A percentile compares a stretch with the other conserved stretches of the same genome.
Evolutionary conservation across 2,888 invertebrate genomes (phyloP).

Genomic region (Cataglyphis albicans): DNA sequence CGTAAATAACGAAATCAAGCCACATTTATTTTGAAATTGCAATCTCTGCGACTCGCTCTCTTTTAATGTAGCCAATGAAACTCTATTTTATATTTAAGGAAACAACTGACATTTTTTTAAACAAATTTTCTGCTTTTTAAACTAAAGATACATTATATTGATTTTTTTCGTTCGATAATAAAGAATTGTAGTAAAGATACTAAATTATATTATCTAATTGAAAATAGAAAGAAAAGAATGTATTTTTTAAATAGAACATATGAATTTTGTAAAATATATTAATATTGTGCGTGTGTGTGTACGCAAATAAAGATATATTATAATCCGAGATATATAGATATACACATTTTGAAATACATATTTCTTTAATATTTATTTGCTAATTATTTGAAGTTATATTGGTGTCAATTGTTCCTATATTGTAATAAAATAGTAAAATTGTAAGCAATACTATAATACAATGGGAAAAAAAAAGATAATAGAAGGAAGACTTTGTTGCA

Average conservation of each 20-base stretch:
- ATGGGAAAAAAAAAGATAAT: slow-evolving; percentile 7
- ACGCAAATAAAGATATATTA: slow-evolving; percentile 14
- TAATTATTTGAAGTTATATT: slow-evolving; percentile 28
- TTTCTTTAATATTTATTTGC: slow-evolving; percentile 14
- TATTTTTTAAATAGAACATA: slow-evolving; percentile 27
- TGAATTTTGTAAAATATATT: slow-evolving; percentile 28
- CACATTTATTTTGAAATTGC: slow-evolving; percentile 2
- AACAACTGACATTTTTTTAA: slow-evolving; percentile 22
- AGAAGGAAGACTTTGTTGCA: slow-evolving; percentile 22
- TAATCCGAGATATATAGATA: background rate
- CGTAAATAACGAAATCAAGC: slow-evolving; percentile 4
- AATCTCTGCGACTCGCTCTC: slow-evolving; percentile 1
- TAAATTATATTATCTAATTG: slow-evolving; percentile 16
- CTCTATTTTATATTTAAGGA: slow-evolving; percentile 28
- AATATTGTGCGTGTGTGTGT: slow-evolving; percentile 3
- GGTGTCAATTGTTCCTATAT: slow-evolving; percentile 41
- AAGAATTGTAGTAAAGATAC: background rate
- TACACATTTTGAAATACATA: background rate
- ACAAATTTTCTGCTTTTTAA: background rate
- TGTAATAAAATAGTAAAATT: slow-evolving; percentile 42
- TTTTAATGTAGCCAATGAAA: slow-evolving; percentile 2
- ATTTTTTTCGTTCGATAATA: background rate
- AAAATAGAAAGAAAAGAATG: background rate
- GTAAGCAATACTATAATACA: slow-evolving; percentile 17
- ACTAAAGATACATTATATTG: slow-evolving; percentile 1